Conservation (phyloP, 1,140 invertebrate genomes). For the Dermatophagoides farinae region DNA sequence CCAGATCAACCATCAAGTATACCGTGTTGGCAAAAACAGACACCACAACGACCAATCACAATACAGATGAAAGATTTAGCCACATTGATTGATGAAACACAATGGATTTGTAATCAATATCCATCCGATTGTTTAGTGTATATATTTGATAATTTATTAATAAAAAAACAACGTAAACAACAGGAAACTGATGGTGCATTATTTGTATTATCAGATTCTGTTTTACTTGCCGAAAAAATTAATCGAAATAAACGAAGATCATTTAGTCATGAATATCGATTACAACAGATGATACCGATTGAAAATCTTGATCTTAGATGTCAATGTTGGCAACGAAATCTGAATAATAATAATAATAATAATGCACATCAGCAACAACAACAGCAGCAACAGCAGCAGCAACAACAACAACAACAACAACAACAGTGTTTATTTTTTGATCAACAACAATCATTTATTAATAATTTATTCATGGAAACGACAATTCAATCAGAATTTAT, state of each 20-base stretch:
- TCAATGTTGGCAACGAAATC: not conserved
- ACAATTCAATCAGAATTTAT: not conserved
- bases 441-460: not conserved
- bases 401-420: not conserved
- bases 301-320: not conserved
- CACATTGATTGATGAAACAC: too few species aligned
- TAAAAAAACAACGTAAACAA: too few species aligned
- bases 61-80: too few species aligned
- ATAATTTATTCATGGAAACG: not conserved
- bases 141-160: too few species aligned
- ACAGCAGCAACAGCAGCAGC: not conserved
- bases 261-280: not conserved
- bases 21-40: not conserved
- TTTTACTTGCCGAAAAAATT: too few species aligned
- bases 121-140: too few species aligned
- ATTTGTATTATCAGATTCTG: too few species aligned
- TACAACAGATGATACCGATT: not conserved
- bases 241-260: not conserved
- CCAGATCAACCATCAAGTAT: not conserved
- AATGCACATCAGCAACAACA: not conserved
- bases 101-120: too few species aligned
- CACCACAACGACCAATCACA: not conserved
- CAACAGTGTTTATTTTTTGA: not conserved
- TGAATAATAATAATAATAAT: too few species aligned
- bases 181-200: too few species aligned